Base-by-base conservation (phyloP, 1,140 invertebrate species). In the Zaprionus davidi region DNA sequence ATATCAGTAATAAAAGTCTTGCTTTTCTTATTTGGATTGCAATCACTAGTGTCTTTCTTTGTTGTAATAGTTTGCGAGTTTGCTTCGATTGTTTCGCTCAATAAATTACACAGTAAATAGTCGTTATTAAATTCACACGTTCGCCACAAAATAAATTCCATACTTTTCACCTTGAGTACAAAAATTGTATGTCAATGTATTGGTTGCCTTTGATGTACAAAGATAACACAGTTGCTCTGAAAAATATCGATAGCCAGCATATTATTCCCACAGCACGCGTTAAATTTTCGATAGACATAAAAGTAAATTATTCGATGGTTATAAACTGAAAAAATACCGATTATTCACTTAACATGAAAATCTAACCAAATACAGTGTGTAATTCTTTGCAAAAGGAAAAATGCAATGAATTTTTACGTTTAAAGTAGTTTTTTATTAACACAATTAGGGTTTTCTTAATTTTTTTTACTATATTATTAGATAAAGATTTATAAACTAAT, bases 141-240 rank as follows among this genome's bases (percentile, higher is more conserved):
- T 81, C 67, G 84, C 70, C 56, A 71, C 68, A 83, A 84, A 67
- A 81, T 71, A 72, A 85, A 62, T 90, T 90, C 85, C 84, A 87
- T 87, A 81, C 85, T 87, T 80, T 83, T 90, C 79, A 74, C 73
- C 81, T 78, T 77, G 77, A 62, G 56, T 81, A 71, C 67, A 72
- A 78, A 78, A 78, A 73, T 81, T 78, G 63, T 44, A 17, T 76
- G 51, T 71, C 56, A 57, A 59, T 72, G 71, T 71, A 49, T 51
- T 51, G 24, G 55, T 75, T 70, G 28, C 51, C 41, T 59, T 67
- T 44, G n/a, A 41, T 41, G 53, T 17, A 59, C 56, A 28, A 36
- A 60, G 12, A 26, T 24, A 36, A 31, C 58, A 63, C 28, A 51
- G 51, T 63, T 63, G 24, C 2, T 60, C 44, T 5, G 5, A 4